Evolutionary conservation across 1,140 invertebrate genomes (phyloP).

Genomic region (Rhynchophorus ferrugineus): DNA sequence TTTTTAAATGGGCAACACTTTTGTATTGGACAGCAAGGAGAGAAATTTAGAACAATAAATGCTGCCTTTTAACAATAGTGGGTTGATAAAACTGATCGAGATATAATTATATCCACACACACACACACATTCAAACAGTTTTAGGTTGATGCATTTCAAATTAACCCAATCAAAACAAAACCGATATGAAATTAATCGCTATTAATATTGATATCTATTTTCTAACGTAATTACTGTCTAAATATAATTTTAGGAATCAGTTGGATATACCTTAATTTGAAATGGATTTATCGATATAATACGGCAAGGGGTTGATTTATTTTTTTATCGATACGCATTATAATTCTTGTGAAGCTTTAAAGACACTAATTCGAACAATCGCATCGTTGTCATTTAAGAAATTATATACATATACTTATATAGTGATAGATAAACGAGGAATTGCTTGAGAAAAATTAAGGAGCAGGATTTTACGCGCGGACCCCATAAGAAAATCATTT

Average conservation of each 20-base stretch:
- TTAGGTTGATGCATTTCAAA: not conserved
- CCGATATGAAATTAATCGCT: too few species aligned
- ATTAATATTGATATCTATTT: too few species aligned
- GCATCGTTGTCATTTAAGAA: not conserved
- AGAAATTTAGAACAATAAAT: constrained; percentile 15
- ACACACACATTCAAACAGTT: too few species aligned
- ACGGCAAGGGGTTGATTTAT: too few species aligned
- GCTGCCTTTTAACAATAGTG: constrained; percentile 14
- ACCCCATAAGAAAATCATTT: too few species aligned
- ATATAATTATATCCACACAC: not conserved
- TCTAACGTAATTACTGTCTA: too few species aligned
- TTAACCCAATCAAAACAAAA: not conserved
- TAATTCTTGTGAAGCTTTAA: not conserved
- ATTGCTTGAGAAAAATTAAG: too few species aligned
- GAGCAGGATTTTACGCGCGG: too few species aligned
- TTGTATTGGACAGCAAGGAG: constrained; percentile 29
- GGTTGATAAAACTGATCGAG: not conserved
- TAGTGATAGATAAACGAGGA: too few species aligned
- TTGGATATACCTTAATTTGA: too few species aligned
- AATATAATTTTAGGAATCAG: too few species aligned
- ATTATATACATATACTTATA: not conserved
- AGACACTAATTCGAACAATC: not conserved
- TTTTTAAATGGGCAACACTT: constrained; percentile 31
- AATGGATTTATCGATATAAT: not conserved
- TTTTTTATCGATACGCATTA: not conserved